Base-by-base conservation (phyloP, 2,888 invertebrate genomes). In the Melinaea marsaeus region DNA sequence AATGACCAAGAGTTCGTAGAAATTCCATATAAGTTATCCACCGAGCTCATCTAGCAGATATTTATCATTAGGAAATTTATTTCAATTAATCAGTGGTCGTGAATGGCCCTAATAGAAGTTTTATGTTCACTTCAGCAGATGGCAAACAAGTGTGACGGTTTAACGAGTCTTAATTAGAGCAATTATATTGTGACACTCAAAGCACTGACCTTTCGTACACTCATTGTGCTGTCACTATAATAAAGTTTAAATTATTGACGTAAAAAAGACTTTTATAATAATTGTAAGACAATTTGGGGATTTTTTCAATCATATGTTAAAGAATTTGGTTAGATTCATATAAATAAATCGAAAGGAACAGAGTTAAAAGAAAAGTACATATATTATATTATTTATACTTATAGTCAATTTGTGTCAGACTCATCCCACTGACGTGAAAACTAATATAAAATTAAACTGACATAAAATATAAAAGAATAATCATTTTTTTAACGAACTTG, bases 81-180 rank as follows among this genome's bases (percentile, higher is more conserved):
- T 58, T 51, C 75, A 81, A 81, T 82, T 78, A 78, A 78, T 74
- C 71, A 68, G 74, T 74, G 76, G 76, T 74, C 75, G 81, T 77
- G 83, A 82, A 81, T 80, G 81, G 77, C 78, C 76, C 78, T 83
- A 85, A 84, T 85, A 80, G 79, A 77, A 78, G 78, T 76, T 79
- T 83, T 79, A 81, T 81, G 79, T 77, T 77, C 78, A 74, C 73
- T 72, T 72, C 75, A 80, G 79, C 77, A 78, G 77, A 76, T 72
- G 79, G 75, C 77, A 77, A 81, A 79, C 81, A 82, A 77, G 75
- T 75, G 74, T 76, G 75, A 77, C 78, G 74, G 75, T 75, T 80
- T 83, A 88, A 88, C 88, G 78, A 83, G 77, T 76, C 79, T 81
- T 86, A 88, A 88, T 88, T 87, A 85, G 78, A 66, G 65, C 66